Base-by-base conservation (phyloP, 2,797 vertebrate genomes). In the Gouania willdenowi region DNA sequence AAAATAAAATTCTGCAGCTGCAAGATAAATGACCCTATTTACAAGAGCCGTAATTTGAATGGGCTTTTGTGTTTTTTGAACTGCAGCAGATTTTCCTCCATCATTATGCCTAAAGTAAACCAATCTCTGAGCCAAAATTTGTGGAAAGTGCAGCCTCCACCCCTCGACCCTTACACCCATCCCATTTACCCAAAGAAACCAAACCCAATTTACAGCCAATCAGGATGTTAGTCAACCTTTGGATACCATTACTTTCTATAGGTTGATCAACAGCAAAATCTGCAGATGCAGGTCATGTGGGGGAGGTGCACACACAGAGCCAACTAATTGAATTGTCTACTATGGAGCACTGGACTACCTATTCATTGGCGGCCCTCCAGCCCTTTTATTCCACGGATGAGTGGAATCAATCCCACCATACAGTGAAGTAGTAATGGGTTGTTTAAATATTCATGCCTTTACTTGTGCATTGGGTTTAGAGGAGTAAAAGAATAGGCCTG, bases 291-390 rank as follows among this genome's bases (percentile, higher is more conserved):
- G 82, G 82, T 84, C 72, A 55, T 56, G 54, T 60, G 74, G 66
- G 61, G 72, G 66, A 36, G 50, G 46, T 38, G 62, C 45, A 63
- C 64, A 72, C 64, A 71, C 54, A 63, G 62, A 79, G 56, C 56
- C 15, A 26, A 60, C 70, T 85, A 86, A 88, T 82, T 85, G 79
- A 84, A 88, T 84, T 85, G 79, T 87, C 44, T 54, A 49, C 49
- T 36, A 37, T 41, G 49, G 43, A 54, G 28, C 61, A 63, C 57
- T 52, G 57, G 49, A 51, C 73, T 41, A 27, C 56, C 48, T 54
- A 33, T 51, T 68, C 63, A 59, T 34, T 84, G 80, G 78, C 77
- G 53, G 53, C 47, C 51, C 51, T 82, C 72, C 70, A 74, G 72
- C 52, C 57, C 60, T 66, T 55, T 66, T 71, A 85, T 82, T 79